Evolutionary conservation across 2,888 invertebrate species (phyloP), one percentile per base, ranked within the genome.

Genomic region (Bursaphelenchus okinawaensis): DNA sequence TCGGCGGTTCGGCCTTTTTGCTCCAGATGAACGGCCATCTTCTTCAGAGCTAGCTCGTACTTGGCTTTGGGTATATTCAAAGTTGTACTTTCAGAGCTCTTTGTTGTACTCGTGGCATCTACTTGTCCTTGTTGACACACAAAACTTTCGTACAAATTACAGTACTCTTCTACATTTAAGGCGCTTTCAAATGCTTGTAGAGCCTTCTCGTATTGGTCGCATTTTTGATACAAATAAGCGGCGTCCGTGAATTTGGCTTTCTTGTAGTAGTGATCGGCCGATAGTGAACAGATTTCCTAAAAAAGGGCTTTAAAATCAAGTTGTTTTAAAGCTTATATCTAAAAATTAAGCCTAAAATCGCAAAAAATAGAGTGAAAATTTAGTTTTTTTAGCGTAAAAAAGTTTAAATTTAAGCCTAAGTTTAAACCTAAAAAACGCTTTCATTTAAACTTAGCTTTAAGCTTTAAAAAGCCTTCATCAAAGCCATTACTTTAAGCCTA

Each of bases 161-260:
- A 24, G 55, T 55, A 71, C 1, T 52, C 63, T 7, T 19, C 26
- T 23, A 55, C 23, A 24, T 67, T 52, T n/a, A 23, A 29, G 27
- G 57, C 55, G 12, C 22, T n/a, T 12, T 62, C 67, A 40, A 60
- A 60, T 12, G 60, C 61, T 16, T 65, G 27, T 28, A 70, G 50
- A 7, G 72, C 69, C 40, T 72, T 70, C 51, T 71, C 68, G 3
- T 55, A 9, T 7, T 68, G 63, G 7, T 66, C 69, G 9, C 71
- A 65, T 50, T 75, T 67, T 12, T 68, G 65, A 55, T 67, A 76
- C 22, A 78, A 64, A 1, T 70, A 19, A 0, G 68, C 74, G 0
- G 78, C 78, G 54, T 77, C 73, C 31, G 54, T 61, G 69, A 68
- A 74, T 1, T 63, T 31, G 7, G 63, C 55, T 24, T 72, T 69